These are phyloP conservation scores for Cephus rjabovi DNA, from an alignment of 2,888 invertebrate genomes.

Conservation along the genomic window DNA sequence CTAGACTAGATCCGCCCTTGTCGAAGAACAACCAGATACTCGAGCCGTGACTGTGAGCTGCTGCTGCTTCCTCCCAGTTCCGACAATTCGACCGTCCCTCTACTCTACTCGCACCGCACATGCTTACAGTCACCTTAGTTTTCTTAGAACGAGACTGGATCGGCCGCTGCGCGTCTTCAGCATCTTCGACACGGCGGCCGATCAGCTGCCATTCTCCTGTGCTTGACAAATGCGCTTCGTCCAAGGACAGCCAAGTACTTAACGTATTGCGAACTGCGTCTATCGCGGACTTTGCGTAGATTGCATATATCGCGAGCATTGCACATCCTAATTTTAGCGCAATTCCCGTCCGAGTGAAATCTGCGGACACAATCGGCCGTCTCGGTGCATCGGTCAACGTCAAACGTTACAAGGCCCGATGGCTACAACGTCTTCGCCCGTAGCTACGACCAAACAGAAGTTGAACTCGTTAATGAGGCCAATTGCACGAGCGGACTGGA, in stretches of 20 bases:
- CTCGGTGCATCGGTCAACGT: constrained; percentile 65
- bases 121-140: too few relatives aligned
- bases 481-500: constrained; percentile 33
- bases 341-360: constrained; percentile 45
- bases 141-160: too few relatives aligned
- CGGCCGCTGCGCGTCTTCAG: too few relatives aligned
- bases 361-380: constrained; percentile 62
- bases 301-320: constrained; percentile 6
- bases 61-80: not conserved
- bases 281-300: too few relatives aligned
- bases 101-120: too few relatives aligned
- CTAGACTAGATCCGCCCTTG: not conserved
- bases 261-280: too few relatives aligned
- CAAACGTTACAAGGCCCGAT: constrained; percentile 57
- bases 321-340: constrained; percentile 46
- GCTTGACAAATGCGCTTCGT: too few relatives aligned
- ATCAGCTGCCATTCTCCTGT: too few relatives aligned
- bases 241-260: too few relatives aligned
- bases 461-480: constrained; percentile 31
- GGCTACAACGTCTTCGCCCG: constrained; percentile 39
- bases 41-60: not conserved
- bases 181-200: too few relatives aligned
- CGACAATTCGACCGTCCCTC: not conserved
- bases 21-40: too few relatives aligned
- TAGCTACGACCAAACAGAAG: constrained; percentile 41